Evolutionary conservation across 2,888 invertebrate species (phyloP).

Genomic region (Dynastes hyllus): DNA sequence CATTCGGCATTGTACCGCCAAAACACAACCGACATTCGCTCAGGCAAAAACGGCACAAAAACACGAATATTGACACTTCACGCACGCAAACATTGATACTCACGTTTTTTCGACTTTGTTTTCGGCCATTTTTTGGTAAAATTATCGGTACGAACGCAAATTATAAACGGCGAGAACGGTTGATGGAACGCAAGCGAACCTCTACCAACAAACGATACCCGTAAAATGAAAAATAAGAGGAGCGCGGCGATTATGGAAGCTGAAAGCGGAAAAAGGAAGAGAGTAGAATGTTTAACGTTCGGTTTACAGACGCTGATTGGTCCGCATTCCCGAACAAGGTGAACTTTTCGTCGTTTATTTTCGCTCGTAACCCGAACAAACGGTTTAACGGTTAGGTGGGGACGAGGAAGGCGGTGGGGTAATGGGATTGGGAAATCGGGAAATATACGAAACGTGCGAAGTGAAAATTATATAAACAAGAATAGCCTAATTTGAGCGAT

Average conservation of each 20-base stretch:
- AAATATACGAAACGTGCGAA: background rate
- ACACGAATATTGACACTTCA: slow-evolving; percentile 51
- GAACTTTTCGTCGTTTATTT: slow-evolving; percentile 53
- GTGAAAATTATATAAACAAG: slow-evolving; percentile 23
- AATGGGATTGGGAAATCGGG: slow-evolving; percentile 27
- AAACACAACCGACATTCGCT: slow-evolving; percentile 63
- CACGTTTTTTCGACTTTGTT: slow-evolving; percentile 77
- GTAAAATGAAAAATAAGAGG: slow-evolving; percentile 67
- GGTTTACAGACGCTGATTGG: slow-evolving; percentile 59
- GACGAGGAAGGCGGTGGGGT: background rate
- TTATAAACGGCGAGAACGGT: slow-evolving; percentile 40
- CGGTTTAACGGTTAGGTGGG: slow-evolving; percentile 11
- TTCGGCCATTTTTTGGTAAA: slow-evolving; percentile 75
- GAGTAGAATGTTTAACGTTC: slow-evolving; percentile 45
- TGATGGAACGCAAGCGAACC: slow-evolving; percentile 51
- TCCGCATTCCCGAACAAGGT: slow-evolving; percentile 56
- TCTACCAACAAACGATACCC: slow-evolving; percentile 54
- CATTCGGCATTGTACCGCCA: slow-evolving; percentile 65
- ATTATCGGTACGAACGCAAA: slow-evolving; percentile 38
- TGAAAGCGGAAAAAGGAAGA: slow-evolving; percentile 69
- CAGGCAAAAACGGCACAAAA: slow-evolving; percentile 51
- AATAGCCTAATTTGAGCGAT: slow-evolving; percentile 13
- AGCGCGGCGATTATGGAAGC: slow-evolving; percentile 68
- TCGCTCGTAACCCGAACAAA: slow-evolving; percentile 38
- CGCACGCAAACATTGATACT: slow-evolving; percentile 68